These are phyloP conservation scores for Pithys albifrons DNA, from an alignment of 2,113 vertebrate genomes.

Conservation along the genomic window DNA sequence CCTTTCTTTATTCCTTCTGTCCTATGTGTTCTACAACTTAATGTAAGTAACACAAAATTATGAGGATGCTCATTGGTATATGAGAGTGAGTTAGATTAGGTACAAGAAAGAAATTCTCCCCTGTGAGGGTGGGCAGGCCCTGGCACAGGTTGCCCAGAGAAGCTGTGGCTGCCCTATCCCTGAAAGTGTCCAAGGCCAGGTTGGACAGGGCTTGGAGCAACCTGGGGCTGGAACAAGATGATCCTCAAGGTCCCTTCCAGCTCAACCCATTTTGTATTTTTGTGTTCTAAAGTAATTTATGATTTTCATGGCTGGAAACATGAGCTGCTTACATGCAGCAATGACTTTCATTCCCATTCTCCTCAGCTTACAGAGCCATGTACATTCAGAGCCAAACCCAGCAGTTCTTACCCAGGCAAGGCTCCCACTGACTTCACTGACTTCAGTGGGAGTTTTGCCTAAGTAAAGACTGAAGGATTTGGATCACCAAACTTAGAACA, in stretches of 20 bases:
- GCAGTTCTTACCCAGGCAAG: constrained; percentile 10
- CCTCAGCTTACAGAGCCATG: not conserved
- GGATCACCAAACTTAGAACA: constrained; percentile 20
- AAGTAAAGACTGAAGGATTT: constrained; percentile 59
- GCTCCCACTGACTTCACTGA: constrained; percentile 33
- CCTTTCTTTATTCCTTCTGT: not conserved
- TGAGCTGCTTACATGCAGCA: not conserved
- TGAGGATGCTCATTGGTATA: not conserved
- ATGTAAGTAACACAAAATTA: not conserved
- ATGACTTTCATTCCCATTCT: not conserved
- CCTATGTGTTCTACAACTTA: fast-evolving
- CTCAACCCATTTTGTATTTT: not conserved
- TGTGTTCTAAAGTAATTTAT: not conserved
- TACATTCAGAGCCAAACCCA: not conserved
- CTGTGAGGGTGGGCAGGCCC: no score
- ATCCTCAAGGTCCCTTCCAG: not conserved
- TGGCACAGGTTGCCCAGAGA: not conserved
- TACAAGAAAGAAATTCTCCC: not conserved
- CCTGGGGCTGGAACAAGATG: not conserved
- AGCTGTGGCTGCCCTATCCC: not conserved
- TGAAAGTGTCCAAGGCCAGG: not conserved
- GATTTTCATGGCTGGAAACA: not conserved
- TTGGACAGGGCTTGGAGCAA: not conserved
- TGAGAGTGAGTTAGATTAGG: not conserved
- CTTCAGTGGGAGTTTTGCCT: constrained; percentile 33